A percentile compares a stretch with the other conserved stretches of the same genome.
Evolutionary conservation across 64 coral and sea anemone species (phyloP).

Genomic region (Cladopsammia gracilis): DNA sequence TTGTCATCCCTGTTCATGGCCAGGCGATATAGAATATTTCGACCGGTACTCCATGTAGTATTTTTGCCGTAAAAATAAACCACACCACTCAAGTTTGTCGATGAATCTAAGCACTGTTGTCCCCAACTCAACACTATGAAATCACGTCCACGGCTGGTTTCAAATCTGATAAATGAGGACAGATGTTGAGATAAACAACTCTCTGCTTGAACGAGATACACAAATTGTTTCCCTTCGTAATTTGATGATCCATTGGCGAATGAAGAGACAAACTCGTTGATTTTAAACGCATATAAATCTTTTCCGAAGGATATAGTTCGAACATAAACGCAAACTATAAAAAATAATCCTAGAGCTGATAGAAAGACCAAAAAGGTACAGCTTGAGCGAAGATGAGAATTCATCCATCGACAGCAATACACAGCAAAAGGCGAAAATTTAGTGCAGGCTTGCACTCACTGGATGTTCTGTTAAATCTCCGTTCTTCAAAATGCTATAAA

Average conservation of each 20-base stretch:
- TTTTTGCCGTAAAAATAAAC: conserved; percentile 66
- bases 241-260: not conserved
- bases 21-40: conserved; percentile 78
- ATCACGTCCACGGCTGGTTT: conserved; percentile 56
- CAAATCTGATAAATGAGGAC: conserved; percentile 42
- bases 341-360: not conserved
- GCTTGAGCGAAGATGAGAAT: not conserved
- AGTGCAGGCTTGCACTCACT: too few relatives aligned
- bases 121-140: conserved; percentile 85
- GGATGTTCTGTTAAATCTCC: not conserved
- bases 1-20: conserved; percentile 33
- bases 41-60: conserved; percentile 80
- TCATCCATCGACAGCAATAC: not conserved
- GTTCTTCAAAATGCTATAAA: not conserved
- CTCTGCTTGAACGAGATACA: conserved; percentile 87
- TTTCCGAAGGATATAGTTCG: not conserved
- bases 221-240: conserved; percentile 31
- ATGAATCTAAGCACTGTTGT: conserved; percentile 40
- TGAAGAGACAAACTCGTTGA: not conserved
- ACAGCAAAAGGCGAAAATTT: too few relatives aligned
- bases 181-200: conserved; percentile 76
- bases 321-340: not conserved
- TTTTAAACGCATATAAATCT: not conserved
- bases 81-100: conserved; percentile 40
- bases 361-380: not conserved